Base-by-base conservation (phyloP, 2,888 invertebrate genomes). In the Callyntrura guangdongensis region DNA sequence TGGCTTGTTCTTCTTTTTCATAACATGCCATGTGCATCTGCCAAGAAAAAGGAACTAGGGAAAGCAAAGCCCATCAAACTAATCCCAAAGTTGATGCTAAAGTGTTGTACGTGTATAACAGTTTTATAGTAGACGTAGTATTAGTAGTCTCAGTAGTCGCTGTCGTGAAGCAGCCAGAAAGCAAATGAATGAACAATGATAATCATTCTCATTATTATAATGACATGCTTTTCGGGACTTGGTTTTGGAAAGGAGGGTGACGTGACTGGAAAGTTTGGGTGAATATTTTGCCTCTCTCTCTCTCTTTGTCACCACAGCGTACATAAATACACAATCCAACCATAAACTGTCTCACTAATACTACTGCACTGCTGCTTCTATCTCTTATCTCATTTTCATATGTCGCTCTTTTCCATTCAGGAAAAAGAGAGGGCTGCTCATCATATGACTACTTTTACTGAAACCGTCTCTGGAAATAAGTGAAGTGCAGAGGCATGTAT, bases 141-240 rank as follows among this genome's bases (percentile, higher is more conserved):
- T 12, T n/a, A 14, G 53, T 53, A n/a, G 12, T 2, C 53, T 56
- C 12, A 61, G 61, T 61, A 56, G 59, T 20, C 36, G 36, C 36
- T 36, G 36, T 36, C 4, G 17, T 17, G 67, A 11, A 67, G 27
- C 67, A 72, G 72, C 45, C 72, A 72, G 72, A 56, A 81, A 72
- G 72, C 84, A 85, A 91, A 91, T 91, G 92, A 92, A 91, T 92
- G 92, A 92, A 91, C 91, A 92, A 93, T 93, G 93, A 92, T 93
- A 93, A 93, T 93, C 91, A 93, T 93, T 93, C 93, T 93, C 93
- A 93, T 93, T 93, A 93, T 93, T 93, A 93, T 93, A 93, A 93
- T 93, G 93, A 93, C 93, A 93, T 92, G 92, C 93, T 93, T 93
- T 93, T 92, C 91, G 90, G 88, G 84, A 74, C 61, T 81, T 64